These are phyloP conservation scores for Podocnemis expansa DNA, from an alignment of 2,113 vertebrate species.

Conservation along the genomic window DNA sequence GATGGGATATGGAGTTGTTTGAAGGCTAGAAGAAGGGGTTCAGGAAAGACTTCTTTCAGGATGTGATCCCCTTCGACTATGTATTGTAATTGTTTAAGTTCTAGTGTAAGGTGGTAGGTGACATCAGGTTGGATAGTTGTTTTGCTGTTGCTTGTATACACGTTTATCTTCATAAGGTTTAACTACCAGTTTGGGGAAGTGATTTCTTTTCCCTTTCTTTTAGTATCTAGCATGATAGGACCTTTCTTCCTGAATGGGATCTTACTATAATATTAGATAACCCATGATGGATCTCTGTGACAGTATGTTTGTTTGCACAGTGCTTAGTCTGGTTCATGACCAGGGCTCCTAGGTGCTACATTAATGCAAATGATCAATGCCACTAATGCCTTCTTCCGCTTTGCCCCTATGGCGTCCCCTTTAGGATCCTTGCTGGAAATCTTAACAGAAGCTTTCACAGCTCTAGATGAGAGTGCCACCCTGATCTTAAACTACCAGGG, in stretches of 20 bases:
- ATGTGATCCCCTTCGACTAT: background rate
- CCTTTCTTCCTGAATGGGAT: background rate
- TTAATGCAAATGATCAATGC: too few species aligned
- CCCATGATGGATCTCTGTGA: background rate
- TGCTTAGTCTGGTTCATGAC: too few species aligned
- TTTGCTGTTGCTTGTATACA: background rate
- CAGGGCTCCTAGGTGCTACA: too few species aligned
- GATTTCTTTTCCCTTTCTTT: background rate
- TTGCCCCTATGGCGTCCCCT: background rate
- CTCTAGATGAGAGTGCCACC: background rate
- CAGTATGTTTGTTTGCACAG: background rate
- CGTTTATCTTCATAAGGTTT: background rate
- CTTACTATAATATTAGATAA: background rate
- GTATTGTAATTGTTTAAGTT: background rate
- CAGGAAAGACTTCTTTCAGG: background rate
- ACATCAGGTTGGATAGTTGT: background rate
- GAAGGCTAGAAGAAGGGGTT: background rate
- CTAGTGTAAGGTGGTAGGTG: background rate
- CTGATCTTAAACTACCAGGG: background rate
- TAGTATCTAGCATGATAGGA: background rate
- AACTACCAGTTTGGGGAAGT: background rate
- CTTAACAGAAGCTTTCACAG: background rate
- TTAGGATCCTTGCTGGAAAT: rapidly evolving
- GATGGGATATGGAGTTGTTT: background rate
- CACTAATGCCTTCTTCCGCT: background rate